These are phyloP conservation scores for Megaustenia siamemsis DNA, from an alignment of 2,888 invertebrate species.

Conservation along the genomic window DNA sequence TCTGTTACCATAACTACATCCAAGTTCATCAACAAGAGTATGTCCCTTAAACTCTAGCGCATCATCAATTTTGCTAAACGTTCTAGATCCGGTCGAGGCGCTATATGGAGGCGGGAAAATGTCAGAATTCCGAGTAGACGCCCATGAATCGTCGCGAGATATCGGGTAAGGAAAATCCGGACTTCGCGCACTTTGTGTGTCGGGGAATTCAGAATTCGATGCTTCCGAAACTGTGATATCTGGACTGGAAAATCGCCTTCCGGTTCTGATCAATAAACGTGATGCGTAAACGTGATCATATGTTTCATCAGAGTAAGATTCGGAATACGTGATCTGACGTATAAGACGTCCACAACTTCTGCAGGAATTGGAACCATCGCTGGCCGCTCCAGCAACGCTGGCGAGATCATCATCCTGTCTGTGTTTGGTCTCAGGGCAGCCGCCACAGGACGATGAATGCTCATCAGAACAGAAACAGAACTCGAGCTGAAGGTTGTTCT, in stretches of 20 bases:
- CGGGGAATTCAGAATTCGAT: slow-evolving; percentile 33
- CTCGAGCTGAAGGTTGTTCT: slow-evolving; percentile 28
- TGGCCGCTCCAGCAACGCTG: slow-evolving; percentile 20
- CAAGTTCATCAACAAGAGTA: neutral
- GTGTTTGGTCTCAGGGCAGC: slow-evolving; percentile 29
- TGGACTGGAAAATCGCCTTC: slow-evolving; percentile 45
- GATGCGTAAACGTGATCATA: slow-evolving; percentile 52
- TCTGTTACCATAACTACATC: neutral
- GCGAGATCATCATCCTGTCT: slow-evolving; percentile 33
- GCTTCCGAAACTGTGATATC: slow-evolving; percentile 44
- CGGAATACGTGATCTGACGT: slow-evolving; percentile 52
- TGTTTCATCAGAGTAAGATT: slow-evolving; percentile 53
- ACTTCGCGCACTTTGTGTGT: neutral
- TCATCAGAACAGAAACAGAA: slow-evolving; percentile 52
- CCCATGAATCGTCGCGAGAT: slow-evolving; percentile 50
- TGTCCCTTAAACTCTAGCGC: neutral
- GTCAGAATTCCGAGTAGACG: slow-evolving; percentile 17
- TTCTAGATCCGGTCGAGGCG: neutral
- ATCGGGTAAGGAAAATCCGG: neutral
- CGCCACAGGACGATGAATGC: slow-evolving; percentile 46
- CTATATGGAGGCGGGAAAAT: slow-evolving; percentile 41
- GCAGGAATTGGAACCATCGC: slow-evolving; percentile 42
- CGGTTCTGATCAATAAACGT: slow-evolving; percentile 36
- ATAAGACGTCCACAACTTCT: slow-evolving; percentile 51
- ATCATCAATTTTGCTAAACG: neutral